These are phyloP conservation scores for Steinernema feltiae DNA, from an alignment of 1,140 invertebrate species.

Conservation along the genomic window DNA sequence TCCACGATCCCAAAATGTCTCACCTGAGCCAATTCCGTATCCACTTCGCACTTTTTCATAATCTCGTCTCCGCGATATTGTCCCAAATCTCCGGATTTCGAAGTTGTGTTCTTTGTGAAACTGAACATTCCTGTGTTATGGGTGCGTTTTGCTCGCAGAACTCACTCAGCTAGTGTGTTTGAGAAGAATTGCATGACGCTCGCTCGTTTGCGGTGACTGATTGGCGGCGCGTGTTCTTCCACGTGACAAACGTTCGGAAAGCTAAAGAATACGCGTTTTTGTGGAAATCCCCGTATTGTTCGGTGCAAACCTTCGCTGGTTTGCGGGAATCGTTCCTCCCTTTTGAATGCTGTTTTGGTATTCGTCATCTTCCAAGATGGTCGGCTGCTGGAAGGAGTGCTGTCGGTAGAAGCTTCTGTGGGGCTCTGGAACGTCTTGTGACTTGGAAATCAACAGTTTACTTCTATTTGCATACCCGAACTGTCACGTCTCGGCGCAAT, in stretches of 20 bases:
- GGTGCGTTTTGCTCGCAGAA: neutral
- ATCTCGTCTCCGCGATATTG: neutral
- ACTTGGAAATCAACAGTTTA: neutral
- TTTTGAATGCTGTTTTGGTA: slow-evolving; percentile 17
- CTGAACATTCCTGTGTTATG: neutral
- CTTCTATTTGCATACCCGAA: slow-evolving; percentile 13
- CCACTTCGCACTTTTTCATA: neutral
- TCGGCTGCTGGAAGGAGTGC: slow-evolving; percentile 33
- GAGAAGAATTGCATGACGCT: slow-evolving; percentile 1
- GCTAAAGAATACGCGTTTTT: slow-evolving; percentile 27
- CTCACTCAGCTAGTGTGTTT: neutral
- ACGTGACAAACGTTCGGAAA: slow-evolving; percentile 27
- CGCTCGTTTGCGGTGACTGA: neutral
- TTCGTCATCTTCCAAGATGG: slow-evolving; percentile 35
- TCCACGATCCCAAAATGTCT: neutral
- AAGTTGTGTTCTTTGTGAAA: neutral
- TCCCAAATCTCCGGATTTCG: neutral
- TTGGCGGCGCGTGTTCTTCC: slow-evolving; percentile 18
- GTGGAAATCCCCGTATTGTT: too few species aligned
- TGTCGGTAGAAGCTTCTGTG: neutral
- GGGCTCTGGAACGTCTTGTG: neutral
- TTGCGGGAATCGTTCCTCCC: slow-evolving; percentile 24
- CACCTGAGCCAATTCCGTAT: neutral
- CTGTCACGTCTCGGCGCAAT: slow-evolving; percentile 20
- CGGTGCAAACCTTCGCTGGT: neutral